A percentile compares a stretch with the other conserved stretches of the same genome.
Evolutionary conservation across 2,113 vertebrate species (phyloP).

Genomic region (Megaceryle maxima): DNA sequence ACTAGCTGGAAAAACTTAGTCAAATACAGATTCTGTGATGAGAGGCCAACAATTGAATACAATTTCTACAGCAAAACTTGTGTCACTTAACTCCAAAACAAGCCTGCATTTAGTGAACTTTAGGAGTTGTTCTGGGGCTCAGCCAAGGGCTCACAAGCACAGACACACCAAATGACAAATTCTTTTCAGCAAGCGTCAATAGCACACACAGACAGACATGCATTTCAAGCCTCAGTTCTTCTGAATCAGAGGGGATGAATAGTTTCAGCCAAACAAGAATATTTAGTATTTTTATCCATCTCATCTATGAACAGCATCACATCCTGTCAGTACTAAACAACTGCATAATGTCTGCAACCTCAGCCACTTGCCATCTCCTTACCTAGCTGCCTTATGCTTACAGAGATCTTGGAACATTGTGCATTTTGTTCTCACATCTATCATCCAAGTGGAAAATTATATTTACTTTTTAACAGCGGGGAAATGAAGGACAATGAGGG

Average conservation of each 20-base stretch:
- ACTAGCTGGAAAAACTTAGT: constrained; percentile 23
- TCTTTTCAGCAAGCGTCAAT: constrained; percentile 23
- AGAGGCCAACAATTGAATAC: not conserved
- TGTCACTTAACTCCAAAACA: constrained; percentile 14
- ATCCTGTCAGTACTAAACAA: not conserved
- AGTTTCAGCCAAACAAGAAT: not conserved
- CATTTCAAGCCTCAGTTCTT: constrained; percentile 39
- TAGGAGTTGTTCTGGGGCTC: not conserved
- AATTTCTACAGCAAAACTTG: constrained; percentile 6
- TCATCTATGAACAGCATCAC: not conserved
- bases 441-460: not conserved
- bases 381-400: not conserved
- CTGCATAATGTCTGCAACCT: not conserved
- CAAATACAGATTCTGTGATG: not conserved
- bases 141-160: not conserved
- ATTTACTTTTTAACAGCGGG: not conserved
- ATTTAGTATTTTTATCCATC: not conserved
- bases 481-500: not conserved
- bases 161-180: not conserved
- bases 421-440: not conserved
- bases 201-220: not conserved
- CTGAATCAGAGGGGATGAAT: constrained; percentile 22
- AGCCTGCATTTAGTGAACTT: not conserved
- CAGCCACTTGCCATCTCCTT: not conserved
- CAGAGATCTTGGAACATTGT: not conserved